Percentiles rank a stretch among this genome's conserved stretches.
Conservation (phyloP, 2,797 vertebrate genomes). For the Oreonectes daqikongensis region DNA sequence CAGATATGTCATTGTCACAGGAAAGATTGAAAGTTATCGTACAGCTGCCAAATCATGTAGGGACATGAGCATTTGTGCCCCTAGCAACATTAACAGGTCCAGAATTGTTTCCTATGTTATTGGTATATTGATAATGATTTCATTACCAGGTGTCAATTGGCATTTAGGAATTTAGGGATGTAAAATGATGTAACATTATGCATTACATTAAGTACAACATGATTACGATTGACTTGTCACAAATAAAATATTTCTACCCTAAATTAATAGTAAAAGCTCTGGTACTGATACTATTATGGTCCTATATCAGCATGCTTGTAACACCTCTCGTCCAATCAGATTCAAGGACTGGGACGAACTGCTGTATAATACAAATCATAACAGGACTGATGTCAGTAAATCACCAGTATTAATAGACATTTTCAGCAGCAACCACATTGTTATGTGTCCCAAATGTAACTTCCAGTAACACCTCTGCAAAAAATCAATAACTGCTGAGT, state of each 20-base stretch:
- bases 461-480: too few relatives aligned
- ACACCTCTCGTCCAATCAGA: background rate
- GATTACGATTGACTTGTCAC: too few relatives aligned
- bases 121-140: too few relatives aligned
- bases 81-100: background rate
- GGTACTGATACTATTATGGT: background rate
- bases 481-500: too few relatives aligned
- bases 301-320: background rate
- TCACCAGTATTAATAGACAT: background rate
- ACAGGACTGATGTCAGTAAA: background rate
- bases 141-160: background rate
- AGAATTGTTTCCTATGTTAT: background rate
- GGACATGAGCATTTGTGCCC: background rate
- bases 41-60: too few relatives aligned
- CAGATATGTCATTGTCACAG: background rate
- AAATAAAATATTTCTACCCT: too few relatives aligned
- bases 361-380: background rate
- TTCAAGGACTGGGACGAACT: background rate
- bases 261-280: too few relatives aligned
- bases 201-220: background rate
- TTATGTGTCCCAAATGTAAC: too few relatives aligned
- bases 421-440: too few relatives aligned
- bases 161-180: background rate
- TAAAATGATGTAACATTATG: background rate
- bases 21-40: slow-evolving; percentile 7